Evolutionary conservation across 1,140 invertebrate genomes (phyloP), one percentile per base, ranked within the genome.

Genomic region (Venustaconcha ellipsiformis): DNA sequence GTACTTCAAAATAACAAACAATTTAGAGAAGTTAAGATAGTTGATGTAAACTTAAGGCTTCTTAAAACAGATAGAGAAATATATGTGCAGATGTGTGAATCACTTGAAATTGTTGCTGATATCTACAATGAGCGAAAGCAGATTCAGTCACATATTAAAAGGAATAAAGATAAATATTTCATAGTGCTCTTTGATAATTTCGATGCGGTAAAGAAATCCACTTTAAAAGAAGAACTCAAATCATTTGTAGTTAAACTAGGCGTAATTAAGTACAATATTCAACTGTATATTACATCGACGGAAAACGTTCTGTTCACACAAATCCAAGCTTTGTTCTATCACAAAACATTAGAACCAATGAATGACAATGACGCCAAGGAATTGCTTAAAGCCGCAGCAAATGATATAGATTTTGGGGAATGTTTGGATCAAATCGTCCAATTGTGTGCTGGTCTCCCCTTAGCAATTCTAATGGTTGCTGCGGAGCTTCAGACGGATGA

Each of bases 131-230:
- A 30, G 26, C 1, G 26, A 30, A 30, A 30, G 26, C 26, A 30
- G 26, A 30, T 30, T 30, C 2, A 30, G 2, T 30, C 26, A 30
- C 26, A 30, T 30, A 30, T 30, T 30, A 30, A 30, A 30, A 30
- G 1, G 26, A 30, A 30, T 30, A 30, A 30, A 30, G 26, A 60
- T 20, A 20, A 60, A 18, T 18, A 20, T 20, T 17, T n/a, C 37
- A 48, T 69, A 17, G n/a, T 69, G 20, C n/a, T 69, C 57, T 69
- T 69, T 57, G 67, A 69, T 57, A 69, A 69, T 56, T 37, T 30
- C n/a, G 67, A 69, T 57, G 48, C 55, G n/a, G 5, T 69, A 17
- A 55, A 20, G n/a, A 56, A 69, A 2, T n/a, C n/a, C n/a, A n/a
- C 64, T 15, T 65, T 65, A 26, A n/a, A 65, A 20, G 64, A 65